Conservation (phyloP, 2,888 invertebrate genomes). For the Hoplodrina ambigua region DNA sequence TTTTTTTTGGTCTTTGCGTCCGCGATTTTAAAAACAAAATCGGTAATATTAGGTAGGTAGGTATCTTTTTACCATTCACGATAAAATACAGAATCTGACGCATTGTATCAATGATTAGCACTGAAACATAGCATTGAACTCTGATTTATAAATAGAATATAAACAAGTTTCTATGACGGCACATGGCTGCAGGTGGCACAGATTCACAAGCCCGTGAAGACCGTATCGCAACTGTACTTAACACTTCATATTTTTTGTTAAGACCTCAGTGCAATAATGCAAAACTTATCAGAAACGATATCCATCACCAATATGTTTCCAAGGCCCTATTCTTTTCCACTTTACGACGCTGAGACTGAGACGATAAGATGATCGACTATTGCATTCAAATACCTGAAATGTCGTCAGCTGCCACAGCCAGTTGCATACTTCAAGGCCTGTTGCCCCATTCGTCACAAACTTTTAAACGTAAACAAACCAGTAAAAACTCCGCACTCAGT, state of each 20-base stretch:
- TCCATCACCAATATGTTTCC: conserved; percentile 13
- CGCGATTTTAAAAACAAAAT: not conserved
- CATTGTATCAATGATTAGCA: conserved; percentile 32
- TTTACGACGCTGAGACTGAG: not conserved
- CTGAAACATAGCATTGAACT: conserved; percentile 64
- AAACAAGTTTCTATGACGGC: conserved; percentile 62
- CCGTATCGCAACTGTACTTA: conserved; percentile 2
- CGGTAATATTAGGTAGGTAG: too few species aligned
- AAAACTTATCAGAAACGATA: not conserved
- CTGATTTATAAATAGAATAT: conserved; percentile 57
- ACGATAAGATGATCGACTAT: conserved; percentile 37
- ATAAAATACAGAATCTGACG: conserved; percentile 28
- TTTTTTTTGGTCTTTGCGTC: not conserved
- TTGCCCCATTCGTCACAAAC: conserved; percentile 43
- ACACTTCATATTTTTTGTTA: too few species aligned
- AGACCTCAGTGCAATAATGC: not conserved
- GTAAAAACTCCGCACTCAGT: conserved; percentile 30
- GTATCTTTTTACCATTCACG: too few species aligned
- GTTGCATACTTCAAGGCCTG: conserved; percentile 43
- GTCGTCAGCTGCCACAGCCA: conserved; percentile 26
- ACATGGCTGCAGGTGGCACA: conserved; percentile 53
- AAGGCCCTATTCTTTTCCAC: conserved; percentile 35
- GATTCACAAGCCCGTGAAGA: conserved; percentile 38
- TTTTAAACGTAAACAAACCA: conserved; percentile 51
- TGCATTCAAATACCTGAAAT: conserved; percentile 34